phyloP scores from a whole-genome alignment of 1,140 invertebrate genomes.

The Archivesica marissinica region DNA sequence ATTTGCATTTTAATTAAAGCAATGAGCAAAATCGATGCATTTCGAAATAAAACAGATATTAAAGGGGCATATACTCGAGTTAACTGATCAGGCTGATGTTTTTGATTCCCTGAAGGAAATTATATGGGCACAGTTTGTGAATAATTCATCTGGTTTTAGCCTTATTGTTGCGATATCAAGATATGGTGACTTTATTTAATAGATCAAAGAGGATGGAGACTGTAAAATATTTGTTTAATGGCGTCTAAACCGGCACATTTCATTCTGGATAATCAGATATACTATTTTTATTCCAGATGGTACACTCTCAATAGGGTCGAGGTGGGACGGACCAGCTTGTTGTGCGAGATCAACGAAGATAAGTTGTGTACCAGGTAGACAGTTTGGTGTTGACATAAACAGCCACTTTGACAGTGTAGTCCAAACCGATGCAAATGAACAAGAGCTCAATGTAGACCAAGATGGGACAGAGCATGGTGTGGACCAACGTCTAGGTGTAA shows the following conservation, averaged over 20 bases:
- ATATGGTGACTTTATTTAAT: neutral
- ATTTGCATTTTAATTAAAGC: slow-evolving; percentile 54
- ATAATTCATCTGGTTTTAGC: slow-evolving; percentile 15
- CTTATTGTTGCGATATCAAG: neutral
- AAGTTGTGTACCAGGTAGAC: too few species aligned
- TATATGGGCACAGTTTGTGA: neutral
- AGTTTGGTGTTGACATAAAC: too few species aligned
- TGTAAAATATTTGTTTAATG: too few species aligned
- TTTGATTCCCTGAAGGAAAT: slow-evolving; percentile 14
- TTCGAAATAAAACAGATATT: slow-evolving; percentile 49
- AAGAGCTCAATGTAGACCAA: too few species aligned
- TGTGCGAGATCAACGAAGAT: too few species aligned
- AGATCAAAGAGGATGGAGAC: too few species aligned
- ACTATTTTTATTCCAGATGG: neutral
- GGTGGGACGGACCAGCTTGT: neutral
- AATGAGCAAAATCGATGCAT: slow-evolving; percentile 32
- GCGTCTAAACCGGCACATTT: too few species aligned
- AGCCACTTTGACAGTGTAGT: too few species aligned
- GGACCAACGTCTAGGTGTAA: too few species aligned
- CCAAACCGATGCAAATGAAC: too few species aligned
- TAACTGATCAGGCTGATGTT: neutral
- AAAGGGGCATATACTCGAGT: slow-evolving; percentile 16
- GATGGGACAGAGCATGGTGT: too few species aligned
- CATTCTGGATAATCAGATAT: too few species aligned
- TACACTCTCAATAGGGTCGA: neutral